A percentile compares a stretch with the other conserved stretches of the same genome.
Conservation (phyloP, 1,140 invertebrate species). For the Temnothorax nylanderi region DNA sequence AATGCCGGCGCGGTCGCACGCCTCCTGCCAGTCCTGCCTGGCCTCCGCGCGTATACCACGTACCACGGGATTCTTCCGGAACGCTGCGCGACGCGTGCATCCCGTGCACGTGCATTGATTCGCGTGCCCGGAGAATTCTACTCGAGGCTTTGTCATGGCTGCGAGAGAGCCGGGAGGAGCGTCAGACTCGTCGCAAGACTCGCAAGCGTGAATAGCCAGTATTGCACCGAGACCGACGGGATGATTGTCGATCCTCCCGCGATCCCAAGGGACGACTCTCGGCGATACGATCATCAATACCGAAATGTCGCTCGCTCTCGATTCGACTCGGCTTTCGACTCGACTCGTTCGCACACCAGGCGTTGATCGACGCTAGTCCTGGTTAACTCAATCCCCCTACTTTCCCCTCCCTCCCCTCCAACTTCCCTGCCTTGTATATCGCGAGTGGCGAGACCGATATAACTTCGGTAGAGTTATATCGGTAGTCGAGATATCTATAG, state of each 20-base stretch:
- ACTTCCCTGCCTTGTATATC: neutral
- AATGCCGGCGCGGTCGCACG: neutral
- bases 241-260: neutral
- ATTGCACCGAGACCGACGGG: neutral
- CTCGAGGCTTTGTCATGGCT: neutral
- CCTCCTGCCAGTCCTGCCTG: no score
- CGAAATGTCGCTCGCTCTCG: neutral
- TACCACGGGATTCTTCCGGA: neutral
- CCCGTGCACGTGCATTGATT: neutral
- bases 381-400: constrained; percentile 7
- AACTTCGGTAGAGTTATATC: neutral
- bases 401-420: neutral
- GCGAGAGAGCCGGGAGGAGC: neutral
- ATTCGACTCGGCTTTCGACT: neutral
- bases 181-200: neutral
- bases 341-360: neutral
- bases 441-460: neutral
- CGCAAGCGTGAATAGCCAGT: no score
- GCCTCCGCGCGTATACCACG: no score
- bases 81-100: neutral
- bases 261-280: neutral
- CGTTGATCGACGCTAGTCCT: neutral
- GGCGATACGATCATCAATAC: neutral
- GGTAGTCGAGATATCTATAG: neutral
- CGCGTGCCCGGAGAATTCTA: neutral